Evolutionary conservation across 2,113 vertebrate species (phyloP).

Genomic region (Hippocampus zosterae): DNA sequence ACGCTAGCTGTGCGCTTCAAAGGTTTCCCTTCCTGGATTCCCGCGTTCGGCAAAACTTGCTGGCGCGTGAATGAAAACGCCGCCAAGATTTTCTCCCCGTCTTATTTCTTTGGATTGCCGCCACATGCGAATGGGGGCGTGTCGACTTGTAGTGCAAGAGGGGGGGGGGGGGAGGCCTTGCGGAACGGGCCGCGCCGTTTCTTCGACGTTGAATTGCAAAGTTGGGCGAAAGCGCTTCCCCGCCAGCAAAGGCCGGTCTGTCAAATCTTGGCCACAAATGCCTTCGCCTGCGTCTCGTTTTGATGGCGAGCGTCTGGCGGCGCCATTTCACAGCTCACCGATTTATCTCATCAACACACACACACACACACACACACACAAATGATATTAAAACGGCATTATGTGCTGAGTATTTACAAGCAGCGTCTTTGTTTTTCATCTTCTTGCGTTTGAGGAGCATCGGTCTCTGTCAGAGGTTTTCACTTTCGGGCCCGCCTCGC

Average conservation of each 20-base stretch:
- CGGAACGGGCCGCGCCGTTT: neutral
- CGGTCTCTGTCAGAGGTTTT: constrained; percentile 13
- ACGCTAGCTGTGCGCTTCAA: neutral
- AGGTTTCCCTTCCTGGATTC: neutral
- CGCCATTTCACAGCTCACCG: constrained; percentile 62
- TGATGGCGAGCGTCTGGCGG: constrained; percentile 52
- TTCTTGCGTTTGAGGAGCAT: constrained; percentile 2
- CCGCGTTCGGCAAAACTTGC: neutral
- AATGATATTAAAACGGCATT: constrained; percentile 44
- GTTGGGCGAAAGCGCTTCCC: neutral
- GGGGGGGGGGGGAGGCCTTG: no score
- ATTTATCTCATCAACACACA: constrained; percentile 39
- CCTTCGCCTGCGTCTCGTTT: constrained; percentile 53
- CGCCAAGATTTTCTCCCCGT: neutral
- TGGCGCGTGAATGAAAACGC: neutral
- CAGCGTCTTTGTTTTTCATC: constrained; percentile 36
- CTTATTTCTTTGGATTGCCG: neutral
- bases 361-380: neutral
- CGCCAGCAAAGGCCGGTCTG: constrained; percentile 7
- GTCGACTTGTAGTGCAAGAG: neutral
- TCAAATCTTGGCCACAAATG: constrained; percentile 28
- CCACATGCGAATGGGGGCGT: neutral
- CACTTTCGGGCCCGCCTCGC: constrained; percentile 40
- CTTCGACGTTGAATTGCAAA: neutral
- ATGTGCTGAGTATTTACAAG: constrained; percentile 36